Evolutionary conservation across 2,113 vertebrate genomes (phyloP).

Genomic region (Corythornis vintsioides): DNA sequence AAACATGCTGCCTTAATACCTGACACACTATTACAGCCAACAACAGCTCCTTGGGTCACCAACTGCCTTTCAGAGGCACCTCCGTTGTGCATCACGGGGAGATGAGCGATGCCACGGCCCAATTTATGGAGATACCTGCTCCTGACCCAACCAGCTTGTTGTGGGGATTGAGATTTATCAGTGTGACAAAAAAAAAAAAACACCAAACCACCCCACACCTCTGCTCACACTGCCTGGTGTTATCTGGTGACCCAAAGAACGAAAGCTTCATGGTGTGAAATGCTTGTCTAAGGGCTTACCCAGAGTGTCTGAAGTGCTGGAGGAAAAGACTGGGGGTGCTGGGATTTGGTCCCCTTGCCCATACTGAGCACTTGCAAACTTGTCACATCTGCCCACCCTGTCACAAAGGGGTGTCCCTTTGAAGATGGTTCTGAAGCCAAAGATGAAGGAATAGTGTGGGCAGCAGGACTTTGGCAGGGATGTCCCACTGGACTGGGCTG

Average conservation of each 20-base stretch:
- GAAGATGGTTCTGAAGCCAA: not conserved
- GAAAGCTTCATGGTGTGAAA: not conserved
- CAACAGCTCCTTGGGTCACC: not conserved
- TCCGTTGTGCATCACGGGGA: accelerated
- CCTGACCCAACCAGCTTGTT: not conserved
- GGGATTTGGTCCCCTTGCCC: accelerated
- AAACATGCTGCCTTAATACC: constrained; percentile 37
- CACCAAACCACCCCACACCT: too few species aligned
- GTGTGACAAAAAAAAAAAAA: not conserved
- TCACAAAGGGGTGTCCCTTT: not conserved
- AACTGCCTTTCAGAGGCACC: not conserved
- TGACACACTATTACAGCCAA: constrained; percentile 8
- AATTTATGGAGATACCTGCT: not conserved
- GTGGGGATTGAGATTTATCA: accelerated
- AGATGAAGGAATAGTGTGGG: not conserved
- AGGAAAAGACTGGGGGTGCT: not conserved
- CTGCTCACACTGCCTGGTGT: not conserved
- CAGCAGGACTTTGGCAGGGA: not conserved
- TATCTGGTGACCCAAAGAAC: not conserved
- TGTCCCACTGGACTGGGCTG: not conserved
- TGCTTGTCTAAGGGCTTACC: not conserved
- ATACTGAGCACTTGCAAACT: not conserved
- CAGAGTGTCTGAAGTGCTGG: accelerated
- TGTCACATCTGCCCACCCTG: not conserved
- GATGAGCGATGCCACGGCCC: accelerated